Evolutionary conservation across 37 sponge, comb jelly and placozoan genomes (phyloP).

Genomic region (Spongia lamella): DNA sequence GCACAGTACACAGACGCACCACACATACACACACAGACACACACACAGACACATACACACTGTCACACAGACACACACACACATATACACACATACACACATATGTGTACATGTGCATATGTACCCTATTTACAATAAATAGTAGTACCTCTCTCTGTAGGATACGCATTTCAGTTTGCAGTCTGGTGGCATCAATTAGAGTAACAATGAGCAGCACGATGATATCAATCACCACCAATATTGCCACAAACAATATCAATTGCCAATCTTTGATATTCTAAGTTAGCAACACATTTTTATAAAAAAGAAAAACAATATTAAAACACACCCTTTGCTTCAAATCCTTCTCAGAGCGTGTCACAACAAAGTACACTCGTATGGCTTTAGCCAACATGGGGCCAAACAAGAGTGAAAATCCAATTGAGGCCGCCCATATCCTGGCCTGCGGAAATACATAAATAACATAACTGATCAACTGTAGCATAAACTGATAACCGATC

Average conservation of each 20-base stretch:
- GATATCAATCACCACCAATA: background rate
- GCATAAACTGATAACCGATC: background rate
- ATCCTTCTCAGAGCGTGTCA: conserved; percentile 1
- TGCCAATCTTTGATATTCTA: conserved; percentile 27
- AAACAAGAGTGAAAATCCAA: conserved; percentile 60
- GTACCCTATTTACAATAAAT: too few relatives aligned
- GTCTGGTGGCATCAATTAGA: conserved; percentile 6
- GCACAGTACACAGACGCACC: too few relatives aligned
- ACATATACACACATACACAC: too few relatives aligned
- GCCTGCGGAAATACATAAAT: background rate
- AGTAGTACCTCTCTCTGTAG: conserved; percentile 4
- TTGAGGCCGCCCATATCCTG: conserved; percentile 36
- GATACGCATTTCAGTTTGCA: background rate
- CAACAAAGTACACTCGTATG: conserved; percentile 64
- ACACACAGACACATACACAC: background rate
- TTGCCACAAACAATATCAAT: background rate
- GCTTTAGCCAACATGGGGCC: conserved; percentile 55
- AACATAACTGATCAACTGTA: background rate
- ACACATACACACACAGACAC: too few relatives aligned
- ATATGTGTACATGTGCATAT: too few relatives aligned
- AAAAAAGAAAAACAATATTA: background rate
- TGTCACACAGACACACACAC: too few relatives aligned
- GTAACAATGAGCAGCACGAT: conserved; percentile 10
- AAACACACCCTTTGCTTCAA: too few relatives aligned
- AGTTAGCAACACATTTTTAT: background rate